Conservation (phyloP, 2,113 vertebrate genomes). For the Stercorarius parasiticus region DNA sequence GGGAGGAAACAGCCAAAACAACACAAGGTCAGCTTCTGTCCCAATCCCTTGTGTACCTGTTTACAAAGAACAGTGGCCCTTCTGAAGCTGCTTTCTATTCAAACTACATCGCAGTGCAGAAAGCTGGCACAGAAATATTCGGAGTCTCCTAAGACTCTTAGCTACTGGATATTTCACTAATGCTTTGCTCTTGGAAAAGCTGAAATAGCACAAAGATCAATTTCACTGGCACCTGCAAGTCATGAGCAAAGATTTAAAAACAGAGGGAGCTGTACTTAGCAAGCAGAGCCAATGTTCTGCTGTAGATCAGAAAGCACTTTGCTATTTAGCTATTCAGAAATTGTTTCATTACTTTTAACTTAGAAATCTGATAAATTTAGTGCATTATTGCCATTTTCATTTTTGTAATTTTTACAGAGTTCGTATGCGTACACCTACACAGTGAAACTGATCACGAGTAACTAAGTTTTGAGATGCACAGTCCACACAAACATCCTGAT, state of each 20-base stretch:
- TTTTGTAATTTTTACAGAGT: neutral
- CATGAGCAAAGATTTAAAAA: neutral
- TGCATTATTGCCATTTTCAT: neutral
- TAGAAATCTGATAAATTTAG: neutral
- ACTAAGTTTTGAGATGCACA: neutral
- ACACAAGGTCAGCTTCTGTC: neutral
- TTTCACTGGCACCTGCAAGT: neutral
- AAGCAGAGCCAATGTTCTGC: neutral
- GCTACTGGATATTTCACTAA: neutral
- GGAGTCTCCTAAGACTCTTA: neutral
- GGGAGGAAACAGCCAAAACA: neutral
- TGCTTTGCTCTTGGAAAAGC: neutral
- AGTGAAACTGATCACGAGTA: neutral
- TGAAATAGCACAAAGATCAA: neutral
- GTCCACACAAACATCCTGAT: neutral
- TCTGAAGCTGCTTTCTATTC: neutral
- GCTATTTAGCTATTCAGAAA: neutral
- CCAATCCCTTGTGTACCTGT: neutral
- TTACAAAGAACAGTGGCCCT: neutral
- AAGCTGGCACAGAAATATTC: neutral
- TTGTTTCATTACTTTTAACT: neutral
- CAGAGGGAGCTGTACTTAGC: neutral
- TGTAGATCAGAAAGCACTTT: neutral
- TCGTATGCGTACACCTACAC: neutral
- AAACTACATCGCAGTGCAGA: neutral